Percentiles rank a stretch among this genome's conserved stretches.
phyloP scores from a whole-genome alignment of 2,797 vertebrate genomes.

The Notamacropus eugenii region DNA sequence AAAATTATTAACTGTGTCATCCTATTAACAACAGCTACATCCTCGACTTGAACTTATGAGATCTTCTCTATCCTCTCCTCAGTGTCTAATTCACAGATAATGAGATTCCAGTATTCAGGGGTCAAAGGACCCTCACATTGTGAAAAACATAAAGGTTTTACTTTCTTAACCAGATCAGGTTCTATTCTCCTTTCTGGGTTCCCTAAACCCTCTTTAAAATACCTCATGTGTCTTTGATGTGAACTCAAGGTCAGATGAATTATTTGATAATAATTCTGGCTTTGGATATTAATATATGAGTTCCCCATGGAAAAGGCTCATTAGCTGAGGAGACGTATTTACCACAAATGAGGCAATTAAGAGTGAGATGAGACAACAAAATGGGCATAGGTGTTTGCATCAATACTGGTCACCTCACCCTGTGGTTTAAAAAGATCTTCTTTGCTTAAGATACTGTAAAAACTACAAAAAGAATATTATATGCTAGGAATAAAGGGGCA shows the following conservation, averaged over 20 bases:
- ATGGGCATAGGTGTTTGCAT: background rate
- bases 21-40: background rate
- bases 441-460: background rate
- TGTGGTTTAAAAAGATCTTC: background rate
- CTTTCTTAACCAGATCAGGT: no score
- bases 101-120: background rate
- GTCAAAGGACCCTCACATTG: background rate
- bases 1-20: background rate
- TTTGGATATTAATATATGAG: background rate
- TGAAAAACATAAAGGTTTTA: background rate
- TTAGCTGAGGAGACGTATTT: background rate
- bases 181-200: background rate
- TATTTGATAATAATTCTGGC: background rate
- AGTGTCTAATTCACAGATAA: background rate
- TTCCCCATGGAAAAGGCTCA: background rate
- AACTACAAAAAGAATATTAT: background rate
- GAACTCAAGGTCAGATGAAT: background rate
- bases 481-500: background rate
- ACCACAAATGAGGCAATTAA: background rate
- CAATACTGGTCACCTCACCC: background rate
- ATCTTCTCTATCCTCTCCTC: background rate
- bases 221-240: background rate
- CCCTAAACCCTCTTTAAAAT: background rate
- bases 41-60: background rate
- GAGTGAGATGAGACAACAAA: background rate